Evolutionary conservation across 2,113 vertebrate species (phyloP).

Genomic region (Fukomys damarensis): DNA sequence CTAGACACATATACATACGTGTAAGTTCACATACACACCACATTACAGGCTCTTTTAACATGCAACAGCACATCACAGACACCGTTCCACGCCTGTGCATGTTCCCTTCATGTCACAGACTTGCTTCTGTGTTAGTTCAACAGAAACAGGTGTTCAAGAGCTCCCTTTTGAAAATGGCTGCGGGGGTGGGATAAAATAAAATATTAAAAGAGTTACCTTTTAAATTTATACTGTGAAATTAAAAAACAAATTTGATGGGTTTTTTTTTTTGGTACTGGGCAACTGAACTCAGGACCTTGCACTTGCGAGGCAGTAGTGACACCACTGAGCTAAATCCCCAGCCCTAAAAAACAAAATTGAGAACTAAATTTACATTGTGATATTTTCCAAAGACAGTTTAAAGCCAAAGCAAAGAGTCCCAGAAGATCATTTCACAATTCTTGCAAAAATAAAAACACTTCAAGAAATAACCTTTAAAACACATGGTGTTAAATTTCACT

Average conservation of each 20-base stretch:
- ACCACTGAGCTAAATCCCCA: too few relatives aligned
- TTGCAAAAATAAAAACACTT: conserved; percentile 56
- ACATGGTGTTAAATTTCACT: conserved; percentile 31
- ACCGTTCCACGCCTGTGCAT: neutral
- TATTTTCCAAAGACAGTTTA: conserved; percentile 9
- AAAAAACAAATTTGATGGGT: too few relatives aligned
- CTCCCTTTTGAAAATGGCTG: neutral
- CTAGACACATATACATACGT: neutral
- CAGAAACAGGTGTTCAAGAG: neutral
- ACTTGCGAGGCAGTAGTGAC: too few relatives aligned
- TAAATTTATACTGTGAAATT: too few relatives aligned
- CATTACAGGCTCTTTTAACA: neutral
- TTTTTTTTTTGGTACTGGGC: too few relatives aligned
- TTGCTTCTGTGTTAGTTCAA: neutral
- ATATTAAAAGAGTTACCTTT: too few relatives aligned
- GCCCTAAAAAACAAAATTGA: too few relatives aligned
- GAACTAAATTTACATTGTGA: neutral
- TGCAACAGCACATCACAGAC: neutral
- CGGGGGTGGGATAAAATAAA: too few relatives aligned
- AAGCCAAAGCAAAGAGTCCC: conserved; percentile 37
- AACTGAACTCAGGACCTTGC: too few relatives aligned
- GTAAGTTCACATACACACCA: neutral
- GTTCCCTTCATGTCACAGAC: neutral
- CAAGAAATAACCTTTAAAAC: conserved; percentile 57
- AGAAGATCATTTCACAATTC: neutral